These are phyloP conservation scores for Strongylocentrotus purpuratus DNA, from an alignment of 35 echinoderm and acorn worm species.

Conservation along the genomic window DNA sequence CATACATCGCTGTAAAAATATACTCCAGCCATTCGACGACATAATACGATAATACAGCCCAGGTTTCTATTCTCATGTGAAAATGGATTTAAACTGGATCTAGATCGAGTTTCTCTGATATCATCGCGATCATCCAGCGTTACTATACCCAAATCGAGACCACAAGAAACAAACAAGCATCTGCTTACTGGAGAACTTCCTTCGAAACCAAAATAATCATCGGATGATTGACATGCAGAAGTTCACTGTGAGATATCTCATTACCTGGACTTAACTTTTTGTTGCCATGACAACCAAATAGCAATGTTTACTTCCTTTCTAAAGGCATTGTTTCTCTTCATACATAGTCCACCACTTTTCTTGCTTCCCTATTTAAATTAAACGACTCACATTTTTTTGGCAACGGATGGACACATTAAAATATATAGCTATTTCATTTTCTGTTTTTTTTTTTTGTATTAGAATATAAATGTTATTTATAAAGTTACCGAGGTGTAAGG, in stretches of 20 bases:
- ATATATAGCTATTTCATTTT: no score
- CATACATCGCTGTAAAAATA: no score
- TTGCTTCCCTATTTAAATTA: neutral
- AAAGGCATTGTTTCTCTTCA: neutral
- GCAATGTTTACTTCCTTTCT: neutral
- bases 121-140: neutral
- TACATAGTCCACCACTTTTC: neutral
- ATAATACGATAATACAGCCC: neutral
- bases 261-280: neutral
- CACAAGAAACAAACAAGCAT: neutral
- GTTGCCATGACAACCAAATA: neutral
- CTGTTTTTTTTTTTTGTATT: no score
- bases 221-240: neutral
- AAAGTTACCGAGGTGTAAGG: no score
- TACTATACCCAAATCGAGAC: neutral
- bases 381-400: no score
- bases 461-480: no score
- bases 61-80: neutral
- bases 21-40: no score
- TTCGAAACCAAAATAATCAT: constrained; percentile 8
- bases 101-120: neutral
- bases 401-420: no score
- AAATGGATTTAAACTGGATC: neutral
- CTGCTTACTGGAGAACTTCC: neutral
- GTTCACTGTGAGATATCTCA: no score